Evolutionary conservation across 2,113 vertebrate genomes (phyloP).

Genomic region (Elephantulus edwardii): DNA sequence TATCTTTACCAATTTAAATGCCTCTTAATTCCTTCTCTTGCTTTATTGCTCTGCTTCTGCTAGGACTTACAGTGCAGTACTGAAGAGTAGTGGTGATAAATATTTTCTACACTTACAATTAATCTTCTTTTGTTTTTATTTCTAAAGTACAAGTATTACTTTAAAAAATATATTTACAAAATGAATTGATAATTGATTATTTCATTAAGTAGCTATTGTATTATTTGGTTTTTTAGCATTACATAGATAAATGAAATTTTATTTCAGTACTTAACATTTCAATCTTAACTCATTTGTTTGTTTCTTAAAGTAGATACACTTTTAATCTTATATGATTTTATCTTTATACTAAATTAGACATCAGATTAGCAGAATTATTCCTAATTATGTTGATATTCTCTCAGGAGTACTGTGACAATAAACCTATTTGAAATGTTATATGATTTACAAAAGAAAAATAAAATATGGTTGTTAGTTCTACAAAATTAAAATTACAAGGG

Average conservation of each 20-base stretch:
- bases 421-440: slow-evolving; percentile 24
- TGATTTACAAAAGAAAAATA: slow-evolving; percentile 39
- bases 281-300: neutral
- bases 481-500: slow-evolving; percentile 33
- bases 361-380: slow-evolving; percentile 31
- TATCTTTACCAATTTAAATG: too few relatives aligned
- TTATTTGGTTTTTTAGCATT: neutral
- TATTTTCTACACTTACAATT: slow-evolving; percentile 29
- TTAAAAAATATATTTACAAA: neutral
- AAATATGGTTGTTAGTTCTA: neutral
- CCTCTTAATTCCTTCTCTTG: too few relatives aligned
- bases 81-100: too few relatives aligned
- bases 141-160: slow-evolving; percentile 10
- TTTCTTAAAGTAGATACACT: neutral
- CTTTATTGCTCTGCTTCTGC: too few relatives aligned
- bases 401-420: neutral
- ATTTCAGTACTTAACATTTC: neutral
- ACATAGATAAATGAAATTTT: neutral
- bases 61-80: too few relatives aligned
- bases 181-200: neutral
- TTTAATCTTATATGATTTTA: slow-evolving; percentile 16
- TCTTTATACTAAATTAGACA: neutral
- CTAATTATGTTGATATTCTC: neutral
- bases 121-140: neutral
- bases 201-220: neutral